Conservation (phyloP, 1,140 invertebrate species). For the Diploscapter pachys region DNA sequence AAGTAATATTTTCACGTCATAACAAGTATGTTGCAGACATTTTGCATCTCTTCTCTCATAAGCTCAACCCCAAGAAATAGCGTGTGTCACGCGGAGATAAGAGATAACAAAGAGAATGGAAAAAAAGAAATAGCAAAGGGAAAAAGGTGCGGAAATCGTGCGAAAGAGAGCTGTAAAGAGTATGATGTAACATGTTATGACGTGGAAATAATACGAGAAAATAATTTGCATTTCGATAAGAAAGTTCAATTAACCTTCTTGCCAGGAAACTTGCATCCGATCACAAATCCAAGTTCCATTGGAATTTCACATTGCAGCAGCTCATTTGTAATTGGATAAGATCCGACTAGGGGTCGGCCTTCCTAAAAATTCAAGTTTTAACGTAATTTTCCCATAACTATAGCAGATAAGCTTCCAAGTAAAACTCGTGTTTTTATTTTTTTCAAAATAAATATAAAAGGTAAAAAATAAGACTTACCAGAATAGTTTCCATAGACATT, state of each 20-base stretch:
- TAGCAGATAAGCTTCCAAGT: not conserved
- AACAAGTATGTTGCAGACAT: too few species aligned
- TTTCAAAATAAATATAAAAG: not conserved
- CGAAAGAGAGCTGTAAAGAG: too few species aligned
- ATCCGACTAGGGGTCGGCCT: not conserved
- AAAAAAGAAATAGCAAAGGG: too few species aligned
- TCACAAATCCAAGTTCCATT: slow-evolving; percentile 17
- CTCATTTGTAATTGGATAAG: slow-evolving; percentile 26
- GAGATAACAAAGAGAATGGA: too few species aligned
- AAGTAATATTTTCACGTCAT: too few species aligned
- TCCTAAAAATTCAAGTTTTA: slow-evolving; percentile 5
- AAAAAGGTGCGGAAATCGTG: too few species aligned
- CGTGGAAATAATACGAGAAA: too few species aligned
- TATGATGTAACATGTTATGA: too few species aligned
- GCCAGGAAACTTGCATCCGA: slow-evolving; percentile 35
- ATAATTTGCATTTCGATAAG: too few species aligned
- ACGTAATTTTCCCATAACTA: not conserved
- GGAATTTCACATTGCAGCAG: slow-evolving; percentile 30
- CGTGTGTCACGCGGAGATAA: too few species aligned
- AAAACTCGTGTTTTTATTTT: not conserved
- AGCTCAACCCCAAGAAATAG: too few species aligned
- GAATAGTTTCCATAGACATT: slow-evolving; percentile 56
- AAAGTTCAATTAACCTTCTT: slow-evolving; percentile 2
- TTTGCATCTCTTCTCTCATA: too few species aligned
- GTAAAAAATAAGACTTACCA: slow-evolving; percentile 26